Conservation (phyloP, 1,140 invertebrate species). For the Papilio machaon region DNA sequence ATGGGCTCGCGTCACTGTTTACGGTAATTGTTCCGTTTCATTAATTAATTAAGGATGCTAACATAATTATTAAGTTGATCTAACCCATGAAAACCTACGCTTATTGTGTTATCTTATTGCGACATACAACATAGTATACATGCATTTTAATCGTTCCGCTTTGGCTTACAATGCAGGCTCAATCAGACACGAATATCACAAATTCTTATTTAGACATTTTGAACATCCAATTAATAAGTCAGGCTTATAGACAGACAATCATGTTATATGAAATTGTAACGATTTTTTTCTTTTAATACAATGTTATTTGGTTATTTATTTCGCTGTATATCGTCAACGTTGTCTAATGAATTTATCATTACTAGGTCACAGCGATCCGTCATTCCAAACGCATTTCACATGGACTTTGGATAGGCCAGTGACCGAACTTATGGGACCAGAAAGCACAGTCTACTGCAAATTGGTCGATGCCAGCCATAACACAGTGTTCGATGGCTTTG, state of each 20-base stretch:
- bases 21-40: slow-evolving; percentile 51
- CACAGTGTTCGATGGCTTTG: slow-evolving; percentile 60
- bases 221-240: background rate
- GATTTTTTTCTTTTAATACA: background rate
- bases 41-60: slow-evolving; percentile 22
- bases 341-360: background rate
- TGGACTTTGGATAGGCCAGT: slow-evolving; percentile 50
- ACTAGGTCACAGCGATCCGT: slow-evolving; percentile 1
- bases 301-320: background rate
- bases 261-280: too few species aligned
- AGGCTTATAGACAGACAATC: too few species aligned
- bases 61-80: background rate
- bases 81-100: background rate
- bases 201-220: background rate
- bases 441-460: slow-evolving; percentile 63
- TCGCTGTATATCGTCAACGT: background rate
- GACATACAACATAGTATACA: background rate
- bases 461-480: slow-evolving; percentile 44
- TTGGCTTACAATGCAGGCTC: slow-evolving; percentile 14
- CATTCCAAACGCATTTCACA: slow-evolving; percentile 24
- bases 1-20: slow-evolving; percentile 52
- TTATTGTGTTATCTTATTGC: background rate
- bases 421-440: slow-evolving; percentile 54
- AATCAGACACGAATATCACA: background rate
- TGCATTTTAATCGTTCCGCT: background rate